Evolutionary conservation across 2,888 invertebrate species (phyloP).

Genomic region (Mayetiola destructor): DNA sequence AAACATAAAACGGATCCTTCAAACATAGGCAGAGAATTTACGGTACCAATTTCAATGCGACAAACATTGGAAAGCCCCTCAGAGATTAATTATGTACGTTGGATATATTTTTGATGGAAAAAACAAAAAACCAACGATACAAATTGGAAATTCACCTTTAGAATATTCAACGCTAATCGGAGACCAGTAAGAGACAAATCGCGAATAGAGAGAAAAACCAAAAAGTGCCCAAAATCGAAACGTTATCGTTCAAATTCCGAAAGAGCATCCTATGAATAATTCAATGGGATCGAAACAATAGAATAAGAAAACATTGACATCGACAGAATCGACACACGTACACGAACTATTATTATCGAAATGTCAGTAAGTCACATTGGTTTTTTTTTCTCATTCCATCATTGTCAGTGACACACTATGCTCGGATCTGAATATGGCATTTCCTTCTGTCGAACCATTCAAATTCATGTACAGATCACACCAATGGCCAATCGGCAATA

Average conservation of each 20-base stretch:
- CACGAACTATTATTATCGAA: slow-evolving; percentile 12
- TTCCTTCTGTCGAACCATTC: too few relatives aligned
- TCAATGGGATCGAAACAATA: neutral
- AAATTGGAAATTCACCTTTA: neutral
- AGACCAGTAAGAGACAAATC: neutral
- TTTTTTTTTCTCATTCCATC: neutral
- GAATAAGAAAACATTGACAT: too few relatives aligned
- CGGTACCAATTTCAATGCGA: too few relatives aligned
- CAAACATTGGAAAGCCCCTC: too few relatives aligned
- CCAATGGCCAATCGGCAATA: neutral
- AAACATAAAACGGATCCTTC: neutral
- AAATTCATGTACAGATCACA: slow-evolving; percentile 3
- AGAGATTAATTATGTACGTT: slow-evolving; percentile 11
- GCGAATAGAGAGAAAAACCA: neutral
- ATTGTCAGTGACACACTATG: neutral
- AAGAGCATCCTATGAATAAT: slow-evolving; percentile 10
- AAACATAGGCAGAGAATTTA: too few relatives aligned
- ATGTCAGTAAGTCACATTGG: slow-evolving; percentile 10
- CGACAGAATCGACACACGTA: slow-evolving; percentile 5
- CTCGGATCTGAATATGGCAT: too few relatives aligned
- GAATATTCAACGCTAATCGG: neutral
- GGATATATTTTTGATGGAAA: neutral
- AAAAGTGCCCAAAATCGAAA: neutral
- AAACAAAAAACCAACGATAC: neutral
- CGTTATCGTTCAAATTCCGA: neutral